Conservation (phyloP, 2,888 invertebrate genomes). For the Apantesis nais region DNA sequence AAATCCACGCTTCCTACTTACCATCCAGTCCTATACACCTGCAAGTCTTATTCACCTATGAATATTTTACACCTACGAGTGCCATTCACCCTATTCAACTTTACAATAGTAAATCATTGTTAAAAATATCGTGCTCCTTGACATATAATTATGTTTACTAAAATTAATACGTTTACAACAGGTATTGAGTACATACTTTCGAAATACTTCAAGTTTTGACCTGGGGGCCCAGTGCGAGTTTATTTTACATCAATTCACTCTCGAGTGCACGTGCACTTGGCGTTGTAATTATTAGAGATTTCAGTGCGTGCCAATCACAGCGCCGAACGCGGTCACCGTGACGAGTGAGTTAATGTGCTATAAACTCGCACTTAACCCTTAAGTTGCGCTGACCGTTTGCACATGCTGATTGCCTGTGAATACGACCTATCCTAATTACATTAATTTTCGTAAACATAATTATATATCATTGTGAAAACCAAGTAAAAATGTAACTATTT, state of each 20-base stretch:
- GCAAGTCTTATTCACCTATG: background rate
- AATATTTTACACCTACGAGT: background rate
- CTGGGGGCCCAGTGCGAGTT: too few species aligned
- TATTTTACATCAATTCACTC: too few species aligned
- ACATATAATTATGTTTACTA: background rate
- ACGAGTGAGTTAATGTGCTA: too few species aligned
- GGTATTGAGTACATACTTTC: too few species aligned
- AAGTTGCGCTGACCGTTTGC: too few species aligned
- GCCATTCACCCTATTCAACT: background rate
- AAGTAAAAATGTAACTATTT: background rate
- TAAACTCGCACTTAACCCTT: too few species aligned
- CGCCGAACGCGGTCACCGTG: too few species aligned
- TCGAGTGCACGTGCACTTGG: too few species aligned
- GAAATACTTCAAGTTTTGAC: too few species aligned
- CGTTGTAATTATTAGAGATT: too few species aligned
- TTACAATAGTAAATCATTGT: background rate
- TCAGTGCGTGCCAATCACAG: too few species aligned
- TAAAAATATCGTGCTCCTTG: background rate
- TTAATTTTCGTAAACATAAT: background rate
- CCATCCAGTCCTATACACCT: background rate
- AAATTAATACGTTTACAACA: background rate
- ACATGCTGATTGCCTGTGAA: background rate
- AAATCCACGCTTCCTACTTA: background rate
- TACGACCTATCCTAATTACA: background rate
- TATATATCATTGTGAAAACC: background rate